phyloP scores from a whole-genome alignment of 92 coral and sea anemone genomes.

The Porites cylindrica region DNA sequence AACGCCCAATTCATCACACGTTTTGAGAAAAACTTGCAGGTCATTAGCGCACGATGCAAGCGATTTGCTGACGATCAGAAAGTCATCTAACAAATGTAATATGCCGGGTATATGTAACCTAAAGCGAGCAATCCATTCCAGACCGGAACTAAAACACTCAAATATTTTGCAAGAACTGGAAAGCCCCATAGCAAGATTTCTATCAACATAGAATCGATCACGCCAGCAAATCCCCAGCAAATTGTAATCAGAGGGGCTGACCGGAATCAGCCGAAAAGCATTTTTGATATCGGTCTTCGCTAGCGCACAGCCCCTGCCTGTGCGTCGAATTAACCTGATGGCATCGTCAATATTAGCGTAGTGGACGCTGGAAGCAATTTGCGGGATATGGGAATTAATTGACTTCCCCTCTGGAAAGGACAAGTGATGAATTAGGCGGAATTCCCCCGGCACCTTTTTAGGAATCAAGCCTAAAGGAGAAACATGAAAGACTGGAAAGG shows the following conservation, averaged over 20 bases:
- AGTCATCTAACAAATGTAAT: conserved; percentile 60
- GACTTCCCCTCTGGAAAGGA: neutral
- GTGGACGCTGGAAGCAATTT: neutral
- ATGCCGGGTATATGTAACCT: conserved; percentile 31
- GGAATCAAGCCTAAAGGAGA: conserved; percentile 19
- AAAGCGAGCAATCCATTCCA: conserved; percentile 57
- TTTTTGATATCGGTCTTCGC: conserved; percentile 56
- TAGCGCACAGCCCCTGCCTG: conserved; percentile 35
- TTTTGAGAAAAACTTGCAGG: neutral
- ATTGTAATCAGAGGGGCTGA: conserved; percentile 48
- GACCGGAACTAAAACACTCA: conserved; percentile 47
- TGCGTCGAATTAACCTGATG: neutral
- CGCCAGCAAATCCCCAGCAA: conserved; percentile 46
- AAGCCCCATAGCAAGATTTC: conserved; percentile 44
- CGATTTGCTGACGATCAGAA: conserved; percentile 30
- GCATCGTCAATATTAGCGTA: conserved; percentile 50
- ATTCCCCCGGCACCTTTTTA: neutral
- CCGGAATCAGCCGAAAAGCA: conserved; percentile 50
- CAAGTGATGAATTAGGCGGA: neutral
- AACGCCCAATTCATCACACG: neutral
- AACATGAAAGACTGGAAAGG: conserved; percentile 3
- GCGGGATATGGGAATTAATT: neutral
- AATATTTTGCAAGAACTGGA: conserved; percentile 64
- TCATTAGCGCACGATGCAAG: conserved; percentile 6
- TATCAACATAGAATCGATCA: conserved; percentile 35